Evolutionary conservation across 2,888 invertebrate genomes (phyloP).

Genomic region (Oxytorus armatus): DNA sequence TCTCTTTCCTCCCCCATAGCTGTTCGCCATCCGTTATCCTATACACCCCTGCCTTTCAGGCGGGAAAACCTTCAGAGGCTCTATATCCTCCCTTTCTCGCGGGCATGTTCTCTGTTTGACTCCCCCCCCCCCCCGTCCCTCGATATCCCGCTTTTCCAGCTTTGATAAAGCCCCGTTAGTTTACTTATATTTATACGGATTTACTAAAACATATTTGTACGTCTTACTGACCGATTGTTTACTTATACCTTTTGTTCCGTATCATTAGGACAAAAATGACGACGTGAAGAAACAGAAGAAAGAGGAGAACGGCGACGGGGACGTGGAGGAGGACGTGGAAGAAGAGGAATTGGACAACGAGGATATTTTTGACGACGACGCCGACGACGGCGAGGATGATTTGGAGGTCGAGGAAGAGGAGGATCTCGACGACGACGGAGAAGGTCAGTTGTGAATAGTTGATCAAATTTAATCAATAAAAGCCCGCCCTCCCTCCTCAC

Average conservation of each 20-base stretch:
- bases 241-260: conserved; percentile 56
- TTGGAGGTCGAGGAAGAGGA: conserved; percentile 86
- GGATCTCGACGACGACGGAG: conserved; percentile 80
- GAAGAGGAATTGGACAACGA: conserved; percentile 88
- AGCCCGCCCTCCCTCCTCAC: background rate
- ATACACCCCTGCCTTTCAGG: conserved; percentile 51
- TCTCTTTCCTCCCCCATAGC: background rate
- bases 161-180: no score
- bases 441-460: conserved; percentile 72
- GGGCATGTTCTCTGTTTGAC: no score
- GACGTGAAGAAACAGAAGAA: conserved; percentile 92
- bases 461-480: conserved; percentile 41
- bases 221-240: background rate
- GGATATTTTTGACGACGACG: conserved; percentile 88
- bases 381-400: conserved; percentile 89
- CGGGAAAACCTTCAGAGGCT: conserved; percentile 55
- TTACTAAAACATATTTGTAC: background rate
- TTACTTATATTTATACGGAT: no score
- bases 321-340: conserved; percentile 86
- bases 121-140: no score
- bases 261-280: conserved; percentile 89
- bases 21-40: conserved; percentile 4
- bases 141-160: no score
- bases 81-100: background rate
- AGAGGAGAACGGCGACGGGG: conserved; percentile 91